A percentile compares a stretch with the other conserved stretches of the same genome.
These are phyloP conservation scores for Scopus umbretta DNA, from an alignment of 2,113 vertebrate genomes.

Conservation along the genomic window DNA sequence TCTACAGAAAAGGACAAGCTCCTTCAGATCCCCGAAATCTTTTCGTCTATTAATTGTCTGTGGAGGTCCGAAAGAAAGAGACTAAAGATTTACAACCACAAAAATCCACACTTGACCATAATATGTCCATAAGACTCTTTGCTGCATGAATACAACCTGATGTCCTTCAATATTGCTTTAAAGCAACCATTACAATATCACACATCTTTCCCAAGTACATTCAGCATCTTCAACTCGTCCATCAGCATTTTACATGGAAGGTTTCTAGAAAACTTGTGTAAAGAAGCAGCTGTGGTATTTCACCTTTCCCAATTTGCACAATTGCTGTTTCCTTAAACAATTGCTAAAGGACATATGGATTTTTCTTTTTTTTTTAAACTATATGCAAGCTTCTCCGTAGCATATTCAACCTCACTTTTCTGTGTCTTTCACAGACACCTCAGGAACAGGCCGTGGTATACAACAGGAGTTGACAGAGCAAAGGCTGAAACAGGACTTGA, in stretches of 20 bases:
- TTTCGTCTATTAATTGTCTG: neutral
- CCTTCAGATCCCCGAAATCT: neutral
- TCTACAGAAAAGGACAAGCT: neutral
- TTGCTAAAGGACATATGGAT: fast-evolving
- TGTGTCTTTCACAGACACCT: neutral
- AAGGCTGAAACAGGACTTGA: neutral
- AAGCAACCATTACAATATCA: neutral
- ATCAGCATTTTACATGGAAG: neutral
- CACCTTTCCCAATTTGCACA: neutral
- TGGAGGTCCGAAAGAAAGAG: neutral
- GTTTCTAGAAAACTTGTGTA: neutral
- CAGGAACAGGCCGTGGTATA: fast-evolving
- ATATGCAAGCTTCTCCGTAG: neutral
- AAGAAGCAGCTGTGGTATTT: neutral
- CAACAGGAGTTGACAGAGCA: neutral
- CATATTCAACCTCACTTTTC: neutral
- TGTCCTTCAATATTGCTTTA: neutral
- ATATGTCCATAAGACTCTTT: fast-evolving
- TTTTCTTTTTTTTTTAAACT: neutral
- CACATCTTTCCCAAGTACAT: fast-evolving
- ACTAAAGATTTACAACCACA: neutral
- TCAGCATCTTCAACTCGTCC: neutral
- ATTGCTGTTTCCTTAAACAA: neutral
- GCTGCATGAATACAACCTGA: neutral
- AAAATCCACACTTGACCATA: neutral